Evolutionary conservation across 92 coral and sea anemone species (phyloP), one percentile per base, ranked within the genome.

Genomic region (Scolanthus callimorphus): DNA sequence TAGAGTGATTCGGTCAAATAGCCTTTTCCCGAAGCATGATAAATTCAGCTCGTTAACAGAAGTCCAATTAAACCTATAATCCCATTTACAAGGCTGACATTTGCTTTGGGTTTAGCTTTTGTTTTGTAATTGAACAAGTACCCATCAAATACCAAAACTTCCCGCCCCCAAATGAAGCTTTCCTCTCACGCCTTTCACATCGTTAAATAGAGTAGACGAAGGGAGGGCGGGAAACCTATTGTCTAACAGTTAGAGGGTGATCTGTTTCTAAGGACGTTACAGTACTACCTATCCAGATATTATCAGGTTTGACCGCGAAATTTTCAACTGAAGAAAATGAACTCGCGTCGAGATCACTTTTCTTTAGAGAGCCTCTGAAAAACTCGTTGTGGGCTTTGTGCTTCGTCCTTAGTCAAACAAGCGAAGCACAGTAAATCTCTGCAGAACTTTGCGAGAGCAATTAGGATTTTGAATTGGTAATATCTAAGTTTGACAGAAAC

Each of bases 131-230:
- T 86, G 88, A 77, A 76, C 95, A 67, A 71, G 61, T 78, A 70
- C 85, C 76, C 71, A 70, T 78, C 70, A 63, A 60, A 71, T 62
- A 65, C 70, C 64, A 57, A 71, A 66, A 82, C 65, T 77, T 86
- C 95, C 89, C 95, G 78, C 86, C 74, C 82, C 57, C 85, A 72
- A 71, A 63, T 67, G 73, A 25, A 58, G 64, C 12, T 61, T 39
- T 29, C 62, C 58, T 74, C 82, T 88, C 96, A 88, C 96, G 96
- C 96, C 96, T 88, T 82, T 88, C 86, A 47, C 77, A 59, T 29
- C 73, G 60, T 50, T 60, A 77, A 77, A 63, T 59, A 57, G 67
- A 65, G 81, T 72, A 73, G 62, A 68, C 30, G 54, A 69, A 65
- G 67, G 85, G 38, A 64, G 90, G n/a, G 75, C 73, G 84, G 84